Base-by-base conservation (phyloP, 2,797 vertebrate genomes). In the Poeciliopsis turneri region DNA sequence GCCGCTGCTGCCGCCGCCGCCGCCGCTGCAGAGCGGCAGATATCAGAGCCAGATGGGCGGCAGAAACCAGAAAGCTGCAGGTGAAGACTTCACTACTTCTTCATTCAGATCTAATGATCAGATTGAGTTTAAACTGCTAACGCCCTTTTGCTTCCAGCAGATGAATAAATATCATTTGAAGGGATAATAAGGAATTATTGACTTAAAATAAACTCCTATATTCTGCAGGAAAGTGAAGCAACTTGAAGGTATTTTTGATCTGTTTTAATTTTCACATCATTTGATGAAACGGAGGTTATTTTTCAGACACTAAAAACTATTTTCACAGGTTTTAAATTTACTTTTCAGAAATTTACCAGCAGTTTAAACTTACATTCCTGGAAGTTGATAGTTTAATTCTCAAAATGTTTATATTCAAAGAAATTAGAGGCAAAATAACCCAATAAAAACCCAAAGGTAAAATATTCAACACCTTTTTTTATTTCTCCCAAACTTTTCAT, bases 81-180 rank as follows among this genome's bases (percentile, higher is more conserved):
- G 68, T 46, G 25, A 28, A 71, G 12, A 41, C 15, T 66, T 33
- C 28, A 61, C 28, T 33, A 36, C 15, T 68, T 68, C 18, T 33
- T 61, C 23, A 25, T 86, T 87, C 81, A 72, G 86, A 89, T 74
- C 74, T 73, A 91, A 92, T 89, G 83, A 91, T 93, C 85, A 86
- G 87, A 72, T 0, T 76, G 84, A 83, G 82, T 78, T 88, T 92
- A 92, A 92, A 90, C 71, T 87, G 86, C 74, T 87, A 88, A 86
- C 87, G 89, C 92, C 86, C 90, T 82, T 82, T 82, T 78, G 84
- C 86, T 84, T 53, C 72, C 46, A 84, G 84, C 83, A 85, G 86
- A 86, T 82, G 88, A 87, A 92, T 91, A 90, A 91, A 93, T 91
- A 81, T 91, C 87, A 92, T 92, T 91, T 91, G 90, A 83, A 88